Conservation (phyloP, 92 coral and sea anemone genomes). For the Siderastrea siderea region DNA sequence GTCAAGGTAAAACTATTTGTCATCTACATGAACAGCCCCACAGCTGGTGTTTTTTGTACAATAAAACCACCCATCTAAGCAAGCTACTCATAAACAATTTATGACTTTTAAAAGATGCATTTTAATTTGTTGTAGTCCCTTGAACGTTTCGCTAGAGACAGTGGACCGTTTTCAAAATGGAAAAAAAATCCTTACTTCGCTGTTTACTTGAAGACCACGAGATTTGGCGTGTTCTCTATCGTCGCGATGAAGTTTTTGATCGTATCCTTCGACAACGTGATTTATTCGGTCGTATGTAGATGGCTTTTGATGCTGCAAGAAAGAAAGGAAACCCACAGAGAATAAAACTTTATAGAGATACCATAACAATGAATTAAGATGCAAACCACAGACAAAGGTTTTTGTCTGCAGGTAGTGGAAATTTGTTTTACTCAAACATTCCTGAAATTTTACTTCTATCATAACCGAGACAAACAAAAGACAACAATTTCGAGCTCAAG, state of each 20-base stretch:
- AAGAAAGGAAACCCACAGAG: not conserved
- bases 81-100: not conserved
- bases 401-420: not conserved
- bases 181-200: conserved; percentile 71
- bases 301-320: conserved; percentile 80
- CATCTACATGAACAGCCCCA: not conserved
- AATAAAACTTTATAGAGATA: not conserved
- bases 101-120: not conserved
- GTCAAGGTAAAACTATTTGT: too few species aligned
- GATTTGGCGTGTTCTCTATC: conserved; percentile 98
- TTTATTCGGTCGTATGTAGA: conserved; percentile 96
- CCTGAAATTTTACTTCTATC: too few species aligned
- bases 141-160: not conserved
- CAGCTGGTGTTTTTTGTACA: too few species aligned
- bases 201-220: conserved; percentile 89
- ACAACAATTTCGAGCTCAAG: not conserved
- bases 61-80: not conserved
- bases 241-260: conserved; percentile 95
- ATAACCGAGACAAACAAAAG: not conserved
- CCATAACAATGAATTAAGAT: not conserved
- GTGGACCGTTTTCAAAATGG: not conserved
- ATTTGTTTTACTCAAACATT: not conserved
- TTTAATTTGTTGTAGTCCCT: not conserved
- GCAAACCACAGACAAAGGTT: conserved; percentile 6
- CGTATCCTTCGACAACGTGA: conserved; percentile 88